These are phyloP conservation scores for Nycteola revayana DNA, from an alignment of 2,888 invertebrate species.

Conservation along the genomic window DNA sequence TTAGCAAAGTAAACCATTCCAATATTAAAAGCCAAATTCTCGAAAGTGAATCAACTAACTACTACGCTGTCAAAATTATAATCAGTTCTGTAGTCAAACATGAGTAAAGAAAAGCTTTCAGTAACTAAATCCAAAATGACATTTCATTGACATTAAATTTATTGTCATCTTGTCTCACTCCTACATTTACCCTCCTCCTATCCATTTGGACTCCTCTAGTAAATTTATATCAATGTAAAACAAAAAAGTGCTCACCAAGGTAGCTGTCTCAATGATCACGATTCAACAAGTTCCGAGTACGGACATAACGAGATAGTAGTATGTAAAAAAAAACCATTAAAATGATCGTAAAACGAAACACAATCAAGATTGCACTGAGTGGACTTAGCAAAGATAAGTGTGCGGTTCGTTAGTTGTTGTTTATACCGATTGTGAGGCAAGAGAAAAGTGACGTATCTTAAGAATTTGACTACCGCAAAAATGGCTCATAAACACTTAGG, in stretches of 20 bases:
- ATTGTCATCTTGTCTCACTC: too few species aligned
- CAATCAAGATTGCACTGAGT: constrained; percentile 33
- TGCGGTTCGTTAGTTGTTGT: constrained; percentile 15
- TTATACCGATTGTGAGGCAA: constrained; percentile 10
- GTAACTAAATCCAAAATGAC: too few species aligned
- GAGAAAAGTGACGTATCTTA: constrained; percentile 16
- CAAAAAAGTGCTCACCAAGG: constrained; percentile 21
- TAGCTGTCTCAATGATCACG: constrained; percentile 32
- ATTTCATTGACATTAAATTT: too few species aligned
- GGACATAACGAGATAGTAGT: constrained; percentile 14
- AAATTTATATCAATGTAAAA: too few species aligned
- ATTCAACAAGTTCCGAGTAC: constrained; percentile 26
- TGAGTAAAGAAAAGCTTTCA: too few species aligned
- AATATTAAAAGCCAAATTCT: too few species aligned
- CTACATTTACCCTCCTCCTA: too few species aligned
- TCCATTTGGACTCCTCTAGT: too few species aligned
- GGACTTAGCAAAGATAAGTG: constrained; percentile 17
- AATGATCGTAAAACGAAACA: constrained; percentile 23
- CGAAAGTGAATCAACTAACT: too few species aligned
- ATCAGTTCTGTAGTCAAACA: too few species aligned
- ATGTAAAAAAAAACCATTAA: constrained; percentile 20
- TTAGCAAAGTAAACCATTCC: too few species aligned
- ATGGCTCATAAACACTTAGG: constrained; percentile 14
- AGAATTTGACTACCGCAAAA: constrained; percentile 23
- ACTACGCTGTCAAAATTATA: too few species aligned